Base-by-base conservation (phyloP, 1,140 invertebrate species). In the Drosophila cardini region DNA sequence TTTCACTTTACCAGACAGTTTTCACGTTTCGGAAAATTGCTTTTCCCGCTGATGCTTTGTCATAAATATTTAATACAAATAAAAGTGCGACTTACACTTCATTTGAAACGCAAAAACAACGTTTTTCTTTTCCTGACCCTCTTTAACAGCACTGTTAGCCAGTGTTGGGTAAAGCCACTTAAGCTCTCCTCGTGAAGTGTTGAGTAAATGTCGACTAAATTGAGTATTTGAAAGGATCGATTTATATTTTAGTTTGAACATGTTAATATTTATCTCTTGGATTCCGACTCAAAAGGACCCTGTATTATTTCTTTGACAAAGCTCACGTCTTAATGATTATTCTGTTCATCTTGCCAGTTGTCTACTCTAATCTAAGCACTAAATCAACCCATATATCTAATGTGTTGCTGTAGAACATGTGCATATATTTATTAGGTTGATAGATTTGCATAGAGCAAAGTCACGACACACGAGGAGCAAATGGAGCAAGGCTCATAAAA, bases 31-130 rank as follows among this genome's bases (percentile, higher is more conserved):
- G 55, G 56, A 43, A 52, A 72, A 60, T 67, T 56, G 68, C 85
- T 75, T 80, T 75, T 64, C 13, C 53, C 45, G 63, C 62, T 72
- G 52, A 46, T 67, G 65, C 48, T 63, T 61, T 82, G 52, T 70
- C 65, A 69, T 86, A 76, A 86, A 86, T 86, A 83, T 83, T 86
- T 86, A 79, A 86, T 86, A 73, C 36, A 69, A 83, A 78, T 89
- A 86, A 87, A 79, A 79, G 67, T 82, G 76, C 83, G 77, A 82
- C 85, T 70, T 86, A 82, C 82, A 83, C 83, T 86, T 86, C 74
- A 68, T 72, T 72, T 87, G 71, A 76, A 71, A 72, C 68, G 16
- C 38, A 79, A 87, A 79, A 57, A 53, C 2, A 16, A 13, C 15
- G 10, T 18, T 1, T 3, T 57, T 56, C 70, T 75, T 72, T 65